Conservation (phyloP, 2,888 invertebrate species). For the Antheraea yamamai region DNA sequence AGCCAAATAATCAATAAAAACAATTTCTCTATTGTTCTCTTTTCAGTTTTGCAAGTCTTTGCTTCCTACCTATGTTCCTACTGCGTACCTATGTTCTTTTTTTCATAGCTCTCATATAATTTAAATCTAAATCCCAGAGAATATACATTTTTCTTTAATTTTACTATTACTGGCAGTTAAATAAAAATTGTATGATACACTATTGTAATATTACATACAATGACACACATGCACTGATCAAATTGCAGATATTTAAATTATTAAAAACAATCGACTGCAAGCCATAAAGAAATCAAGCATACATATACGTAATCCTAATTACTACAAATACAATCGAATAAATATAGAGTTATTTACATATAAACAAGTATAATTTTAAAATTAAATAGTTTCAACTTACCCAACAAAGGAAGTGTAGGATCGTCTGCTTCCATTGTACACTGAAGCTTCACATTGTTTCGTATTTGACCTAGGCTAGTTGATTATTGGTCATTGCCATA, state of each 20-base stretch:
- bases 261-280: neutral
- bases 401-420: slow-evolving; percentile 49
- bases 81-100: too few species aligned
- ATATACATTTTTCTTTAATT: too few species aligned
- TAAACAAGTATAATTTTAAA: neutral
- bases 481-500: slow-evolving; percentile 7
- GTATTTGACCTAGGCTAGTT: neutral
- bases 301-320: neutral
- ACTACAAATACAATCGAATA: neutral
- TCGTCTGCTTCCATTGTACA: slow-evolving; percentile 50
- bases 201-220: too few species aligned
- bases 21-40: too few species aligned
- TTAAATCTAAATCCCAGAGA: too few species aligned
- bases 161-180: too few species aligned
- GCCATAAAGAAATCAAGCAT: neutral
- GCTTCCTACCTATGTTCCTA: too few species aligned
- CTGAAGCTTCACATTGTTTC: neutral
- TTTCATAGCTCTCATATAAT: too few species aligned
- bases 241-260: neutral
- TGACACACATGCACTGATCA: neutral
- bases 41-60: too few species aligned
- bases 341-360: neutral
- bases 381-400: slow-evolving; percentile 32
- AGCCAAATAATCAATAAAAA: too few species aligned
- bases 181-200: too few species aligned